Base-by-base conservation (phyloP, 2,888 invertebrate genomes). In the Drosophila affinis region DNA sequence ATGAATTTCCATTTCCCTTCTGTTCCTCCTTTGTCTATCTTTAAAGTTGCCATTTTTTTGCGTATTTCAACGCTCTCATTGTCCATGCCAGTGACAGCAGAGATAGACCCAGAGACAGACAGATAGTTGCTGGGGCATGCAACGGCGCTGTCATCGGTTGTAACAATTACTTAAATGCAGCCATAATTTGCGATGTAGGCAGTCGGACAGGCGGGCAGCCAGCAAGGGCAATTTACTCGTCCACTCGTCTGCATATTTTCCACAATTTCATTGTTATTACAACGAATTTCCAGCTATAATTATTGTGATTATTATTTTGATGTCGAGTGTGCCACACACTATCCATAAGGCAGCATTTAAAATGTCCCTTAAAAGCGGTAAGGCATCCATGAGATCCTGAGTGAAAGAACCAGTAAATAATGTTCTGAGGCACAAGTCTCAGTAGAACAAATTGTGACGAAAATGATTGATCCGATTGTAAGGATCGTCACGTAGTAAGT, bases 141-240 rank as follows among this genome's bases (percentile, higher is more conserved):
- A 65, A 65, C 64, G 56, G 53, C 76, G 82, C 75, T 85, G 87
- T 85, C 85, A 85, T 77, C 85, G 63, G 81, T 81, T 81, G 87
- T 87, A 87, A 85, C 87, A 85, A 85, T 85, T 85, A 85, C 85
- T 85, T 85, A 85, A 85, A 87, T 76, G 87, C 84, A 78, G 87
- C 84, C 76, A 80, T 87, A 87, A 85, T 87, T 85, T 87, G 67
- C 75, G 69, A 77, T 81, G 77, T 84, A 80, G 84, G 80, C 81
- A 67, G 71, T 34, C 58, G 70, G 76, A 62, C 72, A 82, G 39
- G 48, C 27, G 10, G 9, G 10, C 17, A 39, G 47, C 53, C 32
- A 49, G 34, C 52, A 63, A 55, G 29, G 67, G 52, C 70, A 70
- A 70, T 69, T 70, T 70, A 70, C 55, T 70, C 70, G 70, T 69